A percentile compares a stretch with the other conserved stretches of the same genome.
These are phyloP conservation scores for Drosophila gaucha DNA, from an alignment of 2,888 invertebrate genomes.

Conservation along the genomic window DNA sequence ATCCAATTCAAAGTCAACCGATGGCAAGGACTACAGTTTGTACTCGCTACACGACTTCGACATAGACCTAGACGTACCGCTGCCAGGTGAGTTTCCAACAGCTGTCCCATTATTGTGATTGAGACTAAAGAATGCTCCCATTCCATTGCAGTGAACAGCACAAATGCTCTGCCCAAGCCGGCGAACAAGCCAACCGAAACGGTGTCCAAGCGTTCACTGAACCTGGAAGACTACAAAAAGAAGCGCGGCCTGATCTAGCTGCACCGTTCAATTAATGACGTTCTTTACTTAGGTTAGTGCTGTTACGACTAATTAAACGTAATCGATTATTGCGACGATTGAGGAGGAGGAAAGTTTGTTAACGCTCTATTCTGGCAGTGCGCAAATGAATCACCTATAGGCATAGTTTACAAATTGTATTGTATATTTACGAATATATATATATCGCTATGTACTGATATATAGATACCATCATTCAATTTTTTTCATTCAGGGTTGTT, in stretches of 20 bases:
- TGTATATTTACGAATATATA: slow-evolving; percentile 46
- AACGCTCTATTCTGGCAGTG: slow-evolving; percentile 20
- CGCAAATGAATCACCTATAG: slow-evolving; percentile 38
- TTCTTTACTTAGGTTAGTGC: slow-evolving; percentile 33
- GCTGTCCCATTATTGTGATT: not conserved
- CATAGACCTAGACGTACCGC: slow-evolving; percentile 94
- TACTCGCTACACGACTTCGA: slow-evolving; percentile 96
- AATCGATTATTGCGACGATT: slow-evolving; percentile 35
- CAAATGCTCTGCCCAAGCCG: slow-evolving; percentile 91
- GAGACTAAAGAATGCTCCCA: not conserved
- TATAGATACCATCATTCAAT: slow-evolving; percentile 11
- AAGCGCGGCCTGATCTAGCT: slow-evolving; percentile 93
- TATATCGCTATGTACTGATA: slow-evolving; percentile 42
- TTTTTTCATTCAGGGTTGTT: slow-evolving; percentile 8
- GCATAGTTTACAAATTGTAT: slow-evolving; percentile 40
- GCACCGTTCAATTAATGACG: slow-evolving; percentile 19
- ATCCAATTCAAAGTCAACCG: slow-evolving; percentile 73
- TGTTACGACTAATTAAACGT: slow-evolving; percentile 40
- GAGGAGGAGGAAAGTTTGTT: slow-evolving; percentile 21
- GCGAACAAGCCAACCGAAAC: slow-evolving; percentile 90
- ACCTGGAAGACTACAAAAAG: slow-evolving; percentile 96
- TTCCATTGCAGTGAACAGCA: slow-evolving; percentile 87
- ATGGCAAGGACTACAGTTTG: slow-evolving; percentile 86
- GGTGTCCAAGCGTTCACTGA: slow-evolving; percentile 93
- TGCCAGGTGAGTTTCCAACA: slow-evolving; percentile 87